Percentiles rank a stretch among this genome's conserved stretches.
These are phyloP conservation scores for Melopsittacus undulatus DNA, from an alignment of 2,797 vertebrate species.

Conservation along the genomic window DNA sequence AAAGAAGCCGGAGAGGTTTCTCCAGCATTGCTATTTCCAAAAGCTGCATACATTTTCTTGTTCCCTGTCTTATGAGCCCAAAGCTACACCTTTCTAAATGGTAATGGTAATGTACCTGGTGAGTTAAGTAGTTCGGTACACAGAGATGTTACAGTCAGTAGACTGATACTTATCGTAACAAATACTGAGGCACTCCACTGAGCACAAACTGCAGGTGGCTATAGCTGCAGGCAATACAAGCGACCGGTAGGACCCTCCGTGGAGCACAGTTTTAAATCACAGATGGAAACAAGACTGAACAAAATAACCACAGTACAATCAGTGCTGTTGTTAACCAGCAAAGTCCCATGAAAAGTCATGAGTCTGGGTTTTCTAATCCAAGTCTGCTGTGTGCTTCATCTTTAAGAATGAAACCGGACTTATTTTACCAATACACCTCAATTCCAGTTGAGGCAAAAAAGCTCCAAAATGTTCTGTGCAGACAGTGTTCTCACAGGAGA, in stretches of 20 bases:
- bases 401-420: not conserved
- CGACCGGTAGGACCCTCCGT: rapidly evolving
- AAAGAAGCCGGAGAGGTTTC: not conserved
- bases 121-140: not conserved
- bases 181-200: not conserved
- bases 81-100: not conserved
- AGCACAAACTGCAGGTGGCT: not conserved
- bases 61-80: not conserved
- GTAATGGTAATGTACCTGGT: not conserved
- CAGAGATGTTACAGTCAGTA: rapidly evolving
- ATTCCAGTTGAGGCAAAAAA: not conserved
- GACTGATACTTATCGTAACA: not conserved
- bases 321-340: not conserved
- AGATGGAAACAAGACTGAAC: not conserved
- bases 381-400: not conserved
- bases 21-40: not conserved
- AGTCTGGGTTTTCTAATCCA: rapidly evolving
- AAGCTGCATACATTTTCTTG: not conserved
- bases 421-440: not conserved
- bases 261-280: not conserved
- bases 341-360: not conserved
- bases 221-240: not conserved
- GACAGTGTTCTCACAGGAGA: too few relatives aligned
- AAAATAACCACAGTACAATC: not conserved
- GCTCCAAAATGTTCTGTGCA: not conserved